Evolutionary conservation across 2,113 vertebrate genomes (phyloP).

Genomic region (Chelonoidis abingdonii): DNA sequence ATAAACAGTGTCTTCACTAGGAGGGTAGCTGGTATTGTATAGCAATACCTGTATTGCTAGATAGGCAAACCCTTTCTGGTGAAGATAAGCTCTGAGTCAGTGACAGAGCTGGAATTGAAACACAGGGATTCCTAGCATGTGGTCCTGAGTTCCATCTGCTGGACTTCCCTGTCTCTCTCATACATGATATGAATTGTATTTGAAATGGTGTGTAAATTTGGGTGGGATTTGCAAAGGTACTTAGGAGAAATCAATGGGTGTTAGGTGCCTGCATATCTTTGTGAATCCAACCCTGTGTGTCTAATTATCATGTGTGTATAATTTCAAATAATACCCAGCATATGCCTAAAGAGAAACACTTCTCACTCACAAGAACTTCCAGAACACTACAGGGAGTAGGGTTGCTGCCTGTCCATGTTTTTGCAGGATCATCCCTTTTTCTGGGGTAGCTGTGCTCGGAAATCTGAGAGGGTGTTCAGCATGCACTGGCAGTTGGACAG

Average conservation of each 20-base stretch:
- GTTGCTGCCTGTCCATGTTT: background rate
- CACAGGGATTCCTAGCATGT: background rate
- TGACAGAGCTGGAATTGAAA: constrained; percentile 54
- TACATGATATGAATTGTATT: background rate
- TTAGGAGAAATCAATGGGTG: background rate
- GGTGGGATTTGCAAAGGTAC: background rate
- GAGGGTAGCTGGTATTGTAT: constrained; percentile 44
- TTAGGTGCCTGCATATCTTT: background rate
- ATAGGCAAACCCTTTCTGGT: constrained; percentile 43
- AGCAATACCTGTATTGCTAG: constrained; percentile 30
- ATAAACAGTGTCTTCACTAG: background rate
- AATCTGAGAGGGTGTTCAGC: background rate
- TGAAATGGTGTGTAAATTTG: background rate
- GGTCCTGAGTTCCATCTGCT: background rate
- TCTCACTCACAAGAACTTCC: background rate
- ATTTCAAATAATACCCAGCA: background rate
- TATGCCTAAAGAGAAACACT: background rate
- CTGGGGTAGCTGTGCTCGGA: background rate
- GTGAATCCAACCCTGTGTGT: background rate
- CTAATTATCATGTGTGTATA: background rate
- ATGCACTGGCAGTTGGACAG: background rate
- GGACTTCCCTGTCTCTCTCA: background rate
- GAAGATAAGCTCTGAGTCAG: constrained; percentile 1
- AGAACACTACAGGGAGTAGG: background rate
- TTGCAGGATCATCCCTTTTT: background rate